Conservation (phyloP, 2,797 vertebrate species). For the Poeciliopsis infans region DNA sequence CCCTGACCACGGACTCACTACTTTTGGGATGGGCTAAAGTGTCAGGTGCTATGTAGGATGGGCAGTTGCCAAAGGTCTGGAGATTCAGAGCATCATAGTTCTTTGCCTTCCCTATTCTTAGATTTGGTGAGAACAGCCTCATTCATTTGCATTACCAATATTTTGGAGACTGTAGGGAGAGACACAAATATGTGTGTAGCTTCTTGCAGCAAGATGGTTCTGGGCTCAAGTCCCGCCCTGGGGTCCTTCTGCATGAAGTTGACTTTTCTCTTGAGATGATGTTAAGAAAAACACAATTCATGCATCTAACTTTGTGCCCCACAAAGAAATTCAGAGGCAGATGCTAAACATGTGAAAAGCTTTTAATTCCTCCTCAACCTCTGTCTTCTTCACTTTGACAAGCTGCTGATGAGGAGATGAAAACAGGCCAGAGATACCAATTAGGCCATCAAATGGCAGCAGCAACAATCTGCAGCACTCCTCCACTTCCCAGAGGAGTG, state of each 20-base stretch:
- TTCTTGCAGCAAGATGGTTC: neutral
- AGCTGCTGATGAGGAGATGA: constrained; percentile 54
- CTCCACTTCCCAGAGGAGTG: constrained; percentile 58
- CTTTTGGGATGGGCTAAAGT: neutral
- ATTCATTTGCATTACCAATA: too few relatives aligned
- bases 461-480: constrained; percentile 51
- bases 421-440: constrained; percentile 63
- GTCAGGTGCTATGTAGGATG: neutral
- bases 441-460: constrained; percentile 59
- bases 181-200: too few relatives aligned
- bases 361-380: constrained; percentile 59
- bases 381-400: constrained; percentile 41
- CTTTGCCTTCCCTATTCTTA: too few relatives aligned
- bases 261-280: constrained; percentile 26
- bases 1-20: too few relatives aligned
- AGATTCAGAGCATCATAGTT: too few relatives aligned
- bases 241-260: neutral
- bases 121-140: too few relatives aligned
- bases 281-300: constrained; percentile 5
- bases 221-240: neutral
- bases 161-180: too few relatives aligned
- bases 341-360: constrained; percentile 38
- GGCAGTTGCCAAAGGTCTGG: neutral
- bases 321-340: constrained; percentile 17
- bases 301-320: constrained; percentile 27